phyloP scores from a whole-genome alignment of 2,797 vertebrate genomes.

The Lagodon rhomboides region DNA sequence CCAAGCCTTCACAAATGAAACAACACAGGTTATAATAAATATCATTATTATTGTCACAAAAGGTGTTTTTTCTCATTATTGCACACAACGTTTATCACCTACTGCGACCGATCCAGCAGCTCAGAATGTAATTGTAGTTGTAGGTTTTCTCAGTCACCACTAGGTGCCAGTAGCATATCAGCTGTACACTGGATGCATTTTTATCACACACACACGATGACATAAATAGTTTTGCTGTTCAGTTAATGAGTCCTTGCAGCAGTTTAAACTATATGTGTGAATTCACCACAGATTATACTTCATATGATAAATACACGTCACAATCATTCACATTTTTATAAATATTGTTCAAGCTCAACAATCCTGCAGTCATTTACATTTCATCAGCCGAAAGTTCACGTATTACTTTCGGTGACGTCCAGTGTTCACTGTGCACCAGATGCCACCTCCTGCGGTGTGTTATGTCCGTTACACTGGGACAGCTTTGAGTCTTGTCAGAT shows the following conservation, averaged over 20 bases:
- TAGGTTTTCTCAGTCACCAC: neutral
- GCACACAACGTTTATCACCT: neutral
- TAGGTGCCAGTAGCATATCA: constrained; percentile 61
- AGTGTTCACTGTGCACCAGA: constrained; percentile 6
- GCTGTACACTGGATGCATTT: neutral
- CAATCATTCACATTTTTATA: neutral
- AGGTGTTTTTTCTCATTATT: neutral
- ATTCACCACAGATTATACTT: neutral
- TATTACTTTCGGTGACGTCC: neutral
- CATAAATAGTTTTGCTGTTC: neutral
- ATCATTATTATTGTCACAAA: neutral
- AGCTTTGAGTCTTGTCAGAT: neutral
- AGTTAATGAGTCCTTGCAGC: neutral
- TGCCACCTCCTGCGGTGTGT: constrained; percentile 9
- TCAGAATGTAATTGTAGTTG: neutral
- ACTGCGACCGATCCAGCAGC: neutral
- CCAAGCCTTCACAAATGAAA: neutral
- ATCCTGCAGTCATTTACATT: constrained; percentile 3
- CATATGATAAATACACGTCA: neutral
- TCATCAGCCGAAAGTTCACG: neutral
- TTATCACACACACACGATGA: neutral
- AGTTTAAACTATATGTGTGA: neutral
- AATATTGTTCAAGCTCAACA: neutral
- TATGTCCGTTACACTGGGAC: neutral
- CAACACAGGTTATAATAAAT: neutral